Conservation (phyloP, 2,113 vertebrate genomes). For the Aldabrachelys gigantea region DNA sequence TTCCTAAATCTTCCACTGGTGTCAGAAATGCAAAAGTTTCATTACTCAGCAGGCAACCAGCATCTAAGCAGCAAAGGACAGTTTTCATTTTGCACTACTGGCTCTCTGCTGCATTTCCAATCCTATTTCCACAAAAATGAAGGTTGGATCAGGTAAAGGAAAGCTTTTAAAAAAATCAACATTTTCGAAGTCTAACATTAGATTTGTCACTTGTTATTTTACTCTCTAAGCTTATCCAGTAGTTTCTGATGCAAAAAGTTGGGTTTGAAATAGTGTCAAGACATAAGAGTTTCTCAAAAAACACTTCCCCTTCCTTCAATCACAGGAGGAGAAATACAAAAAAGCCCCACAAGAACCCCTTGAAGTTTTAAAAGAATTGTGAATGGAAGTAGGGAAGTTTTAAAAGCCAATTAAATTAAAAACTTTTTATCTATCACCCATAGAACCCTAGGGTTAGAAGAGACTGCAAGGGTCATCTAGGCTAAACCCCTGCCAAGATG, state of each 20-base stretch:
- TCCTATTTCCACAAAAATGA: not conserved
- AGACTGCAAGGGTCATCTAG: no score
- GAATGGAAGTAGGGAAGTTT: not conserved
- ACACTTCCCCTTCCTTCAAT: not conserved
- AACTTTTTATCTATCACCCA: slow-evolving; percentile 38
- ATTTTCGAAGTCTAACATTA: not conserved
- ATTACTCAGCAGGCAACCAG: not conserved
- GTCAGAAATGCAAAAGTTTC: not conserved
- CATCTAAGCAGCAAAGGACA: not conserved
- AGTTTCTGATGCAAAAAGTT: not conserved
- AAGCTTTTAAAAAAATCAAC: not conserved
- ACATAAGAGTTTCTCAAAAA: not conserved
- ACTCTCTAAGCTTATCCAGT: not conserved
- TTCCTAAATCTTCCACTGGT: not conserved
- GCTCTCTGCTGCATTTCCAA: slow-evolving; percentile 8
- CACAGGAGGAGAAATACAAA: not conserved
- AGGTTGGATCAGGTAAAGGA: not conserved
- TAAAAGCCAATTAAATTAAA: slow-evolving; percentile 46
- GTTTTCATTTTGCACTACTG: not conserved
- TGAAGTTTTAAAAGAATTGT: slow-evolving; percentile 29
- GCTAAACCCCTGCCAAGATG: no score
- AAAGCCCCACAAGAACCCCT: not conserved
- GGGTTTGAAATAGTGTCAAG: not conserved
- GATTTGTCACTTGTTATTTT: not conserved
- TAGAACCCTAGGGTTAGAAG: not conserved